Evolutionary conservation across 2,797 vertebrate genomes (phyloP).

Genomic region (Rachycentron canadum): DNA sequence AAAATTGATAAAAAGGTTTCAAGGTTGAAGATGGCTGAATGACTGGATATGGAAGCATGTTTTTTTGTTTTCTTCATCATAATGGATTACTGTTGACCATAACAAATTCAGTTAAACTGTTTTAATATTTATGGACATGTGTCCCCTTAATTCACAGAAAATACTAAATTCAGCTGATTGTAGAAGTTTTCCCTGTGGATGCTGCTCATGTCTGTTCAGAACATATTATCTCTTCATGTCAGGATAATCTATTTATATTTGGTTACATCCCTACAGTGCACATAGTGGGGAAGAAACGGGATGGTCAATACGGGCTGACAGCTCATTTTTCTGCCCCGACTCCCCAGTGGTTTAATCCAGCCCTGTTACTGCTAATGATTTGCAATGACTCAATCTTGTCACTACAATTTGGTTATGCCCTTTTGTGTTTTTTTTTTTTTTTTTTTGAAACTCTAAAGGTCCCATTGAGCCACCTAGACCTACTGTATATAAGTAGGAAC

Average conservation of each 20-base stretch:
- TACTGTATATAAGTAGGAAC: not conserved
- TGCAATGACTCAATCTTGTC: slow-evolving; percentile 18
- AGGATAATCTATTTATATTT: slow-evolving; percentile 19
- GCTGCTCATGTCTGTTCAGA: not conserved
- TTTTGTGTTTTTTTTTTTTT: not conserved
- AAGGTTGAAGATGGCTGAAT: not conserved
- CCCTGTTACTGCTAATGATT: slow-evolving; percentile 24
- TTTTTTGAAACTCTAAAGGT: slow-evolving; percentile 1
- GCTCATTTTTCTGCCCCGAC: slow-evolving; percentile 5
- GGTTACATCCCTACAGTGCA: not conserved
- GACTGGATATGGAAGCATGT: not conserved
- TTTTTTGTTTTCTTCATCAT: not conserved
- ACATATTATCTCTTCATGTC: slow-evolving; percentile 6
- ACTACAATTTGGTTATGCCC: not conserved
- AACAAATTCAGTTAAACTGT: too few species aligned
- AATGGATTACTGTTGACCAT: not conserved
- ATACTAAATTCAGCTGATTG: not conserved
- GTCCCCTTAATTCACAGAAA: not conserved
- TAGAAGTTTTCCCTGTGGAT: not conserved
- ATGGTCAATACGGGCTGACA: slow-evolving; percentile 4
- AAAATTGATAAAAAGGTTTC: too few species aligned
- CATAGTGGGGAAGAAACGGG: not conserved
- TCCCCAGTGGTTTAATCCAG: slow-evolving; percentile 16
- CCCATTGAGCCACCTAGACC: not conserved
- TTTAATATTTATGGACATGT: not conserved